Evolutionary conservation across 2,888 invertebrate genomes (phyloP).

Genomic region (Tetheella fluctuosa): DNA sequence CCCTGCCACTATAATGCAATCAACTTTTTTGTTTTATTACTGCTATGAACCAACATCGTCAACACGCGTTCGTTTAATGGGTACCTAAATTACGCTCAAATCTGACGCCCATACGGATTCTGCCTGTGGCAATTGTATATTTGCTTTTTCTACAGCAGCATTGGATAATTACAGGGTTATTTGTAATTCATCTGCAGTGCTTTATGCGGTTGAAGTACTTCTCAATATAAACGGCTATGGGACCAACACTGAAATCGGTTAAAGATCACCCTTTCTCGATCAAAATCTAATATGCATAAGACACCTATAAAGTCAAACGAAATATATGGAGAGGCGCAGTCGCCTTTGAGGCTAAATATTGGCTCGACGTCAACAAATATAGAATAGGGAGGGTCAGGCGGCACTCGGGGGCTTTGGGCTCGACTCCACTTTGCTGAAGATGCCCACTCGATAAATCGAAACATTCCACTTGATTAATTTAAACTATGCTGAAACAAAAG

Average conservation of each 20-base stretch:
- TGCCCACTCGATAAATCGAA: conserved; percentile 48
- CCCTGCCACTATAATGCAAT: conserved; percentile 62
- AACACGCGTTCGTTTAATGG: conserved; percentile 69
- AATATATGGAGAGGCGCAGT: conserved; percentile 22
- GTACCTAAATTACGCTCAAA: conserved; percentile 53
- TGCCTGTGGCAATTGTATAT: neutral
- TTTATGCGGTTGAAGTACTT: no score
- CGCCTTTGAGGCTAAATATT: conserved; percentile 39
- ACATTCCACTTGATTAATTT: conserved; percentile 61
- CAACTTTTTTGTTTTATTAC: conserved; percentile 71
- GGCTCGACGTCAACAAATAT: conserved; percentile 52
- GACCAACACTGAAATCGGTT: no score
- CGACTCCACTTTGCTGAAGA: conserved; percentile 41
- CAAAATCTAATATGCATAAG: no score
- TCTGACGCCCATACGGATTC: conserved; percentile 41
- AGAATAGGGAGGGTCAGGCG: conserved; percentile 45
- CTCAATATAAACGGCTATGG: no score
- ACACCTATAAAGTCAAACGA: conserved; percentile 19
- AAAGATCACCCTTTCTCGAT: no score
- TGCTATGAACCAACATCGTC: conserved; percentile 69
- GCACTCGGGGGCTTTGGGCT: conserved; percentile 41
- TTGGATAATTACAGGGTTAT: no score
- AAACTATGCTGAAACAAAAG: conserved; percentile 34
- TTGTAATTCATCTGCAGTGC: no score
- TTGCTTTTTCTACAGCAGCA: neutral